phyloP scores from a whole-genome alignment of 2,888 invertebrate species.

The Nasonia oneida region DNA sequence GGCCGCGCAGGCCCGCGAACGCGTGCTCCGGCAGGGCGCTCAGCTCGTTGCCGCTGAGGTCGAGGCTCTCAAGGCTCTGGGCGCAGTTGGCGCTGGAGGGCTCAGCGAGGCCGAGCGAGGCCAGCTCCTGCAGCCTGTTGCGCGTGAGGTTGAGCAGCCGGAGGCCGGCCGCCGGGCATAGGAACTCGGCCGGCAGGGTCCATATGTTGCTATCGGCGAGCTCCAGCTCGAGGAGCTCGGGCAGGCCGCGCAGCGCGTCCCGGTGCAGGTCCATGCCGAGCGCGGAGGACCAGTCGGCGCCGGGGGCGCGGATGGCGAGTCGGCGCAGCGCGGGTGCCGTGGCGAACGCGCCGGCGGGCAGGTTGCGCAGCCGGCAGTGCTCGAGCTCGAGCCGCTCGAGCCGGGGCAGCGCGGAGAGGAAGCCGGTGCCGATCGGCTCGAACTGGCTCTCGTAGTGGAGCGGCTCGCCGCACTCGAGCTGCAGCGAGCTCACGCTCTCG shows the following conservation, averaged over 20 bases:
- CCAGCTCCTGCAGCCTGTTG: constrained; percentile 89
- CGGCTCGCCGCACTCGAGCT: constrained; percentile 87
- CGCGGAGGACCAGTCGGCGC: constrained; percentile 89
- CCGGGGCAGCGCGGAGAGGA: constrained; percentile 83
- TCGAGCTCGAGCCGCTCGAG: constrained; percentile 82
- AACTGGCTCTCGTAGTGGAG: constrained; percentile 87
- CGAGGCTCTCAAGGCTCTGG: constrained; percentile 85
- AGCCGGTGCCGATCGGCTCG: constrained; percentile 77
- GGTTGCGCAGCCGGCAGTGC: constrained; percentile 88
- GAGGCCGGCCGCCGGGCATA: constrained; percentile 87
- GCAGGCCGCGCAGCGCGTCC: constrained; percentile 86
- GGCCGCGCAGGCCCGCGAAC: constrained; percentile 85
- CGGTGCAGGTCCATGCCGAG: constrained; percentile 86
- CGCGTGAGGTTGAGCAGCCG: constrained; percentile 86
- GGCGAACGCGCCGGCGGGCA: constrained; percentile 86
- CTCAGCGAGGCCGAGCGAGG: constrained; percentile 87
- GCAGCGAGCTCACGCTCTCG: constrained; percentile 85
- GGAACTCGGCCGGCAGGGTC: constrained; percentile 86
- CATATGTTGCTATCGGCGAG: constrained; percentile 89
- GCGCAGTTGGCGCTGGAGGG: constrained; percentile 86
- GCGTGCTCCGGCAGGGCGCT: constrained; percentile 86
- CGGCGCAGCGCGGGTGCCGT: constrained; percentile 85
- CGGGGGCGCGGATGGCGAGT: constrained; percentile 87
- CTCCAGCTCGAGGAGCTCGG: constrained; percentile 85
- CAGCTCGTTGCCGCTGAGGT: constrained; percentile 88